phyloP scores from a whole-genome alignment of 1,140 invertebrate genomes.

The Drosophila varians region DNA sequence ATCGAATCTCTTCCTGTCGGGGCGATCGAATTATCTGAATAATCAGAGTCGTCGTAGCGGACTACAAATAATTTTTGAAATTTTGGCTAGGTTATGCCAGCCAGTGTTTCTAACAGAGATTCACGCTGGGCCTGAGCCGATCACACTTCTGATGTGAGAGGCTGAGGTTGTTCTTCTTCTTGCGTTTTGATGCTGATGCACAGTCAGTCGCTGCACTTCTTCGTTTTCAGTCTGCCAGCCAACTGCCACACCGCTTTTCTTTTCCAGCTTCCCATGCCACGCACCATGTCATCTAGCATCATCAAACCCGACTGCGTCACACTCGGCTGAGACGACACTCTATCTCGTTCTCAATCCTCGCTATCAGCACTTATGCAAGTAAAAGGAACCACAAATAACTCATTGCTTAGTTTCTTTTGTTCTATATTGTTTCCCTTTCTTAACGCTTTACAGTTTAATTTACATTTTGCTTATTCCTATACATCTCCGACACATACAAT shows the following conservation, averaged over 20 bases:
- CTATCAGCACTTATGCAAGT: background rate
- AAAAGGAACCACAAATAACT: background rate
- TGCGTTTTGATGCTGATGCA: background rate
- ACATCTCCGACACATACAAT: too few species aligned
- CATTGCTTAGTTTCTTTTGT: background rate
- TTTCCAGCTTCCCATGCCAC: background rate
- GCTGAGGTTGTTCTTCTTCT: background rate
- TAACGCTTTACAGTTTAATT: too few species aligned
- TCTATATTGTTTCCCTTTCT: too few species aligned
- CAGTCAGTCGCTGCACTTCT: too few species aligned
- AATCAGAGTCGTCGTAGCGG: conserved; percentile 2
- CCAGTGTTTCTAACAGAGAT: background rate
- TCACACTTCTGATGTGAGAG: too few species aligned
- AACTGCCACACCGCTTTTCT: background rate
- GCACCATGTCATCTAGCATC: background rate
- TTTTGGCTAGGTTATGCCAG: conserved; percentile 9
- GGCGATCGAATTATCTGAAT: too few species aligned
- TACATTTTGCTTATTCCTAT: too few species aligned
- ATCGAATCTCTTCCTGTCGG: too few species aligned
- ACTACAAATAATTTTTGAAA: conserved; percentile 1
- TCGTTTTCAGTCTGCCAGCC: background rate
- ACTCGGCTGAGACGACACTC: too few species aligned
- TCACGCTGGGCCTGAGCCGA: background rate
- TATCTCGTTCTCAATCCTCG: too few species aligned
- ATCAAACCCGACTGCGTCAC: background rate